These are phyloP conservation scores for Lepidonotus clava DNA, from an alignment of 2,888 invertebrate genomes.

Conservation along the genomic window DNA sequence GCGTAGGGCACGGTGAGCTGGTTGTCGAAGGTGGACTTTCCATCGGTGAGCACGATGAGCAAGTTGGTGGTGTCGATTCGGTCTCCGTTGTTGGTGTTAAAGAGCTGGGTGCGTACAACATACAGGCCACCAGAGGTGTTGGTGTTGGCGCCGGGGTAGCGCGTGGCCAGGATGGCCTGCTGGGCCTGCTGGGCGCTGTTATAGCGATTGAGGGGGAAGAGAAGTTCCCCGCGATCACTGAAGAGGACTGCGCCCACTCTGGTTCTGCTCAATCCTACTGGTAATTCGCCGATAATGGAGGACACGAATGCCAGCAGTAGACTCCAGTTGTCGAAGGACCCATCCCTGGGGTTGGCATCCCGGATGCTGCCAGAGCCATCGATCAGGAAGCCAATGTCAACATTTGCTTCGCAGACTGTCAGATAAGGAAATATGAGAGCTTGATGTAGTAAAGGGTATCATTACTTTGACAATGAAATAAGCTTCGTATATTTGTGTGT, in stretches of 20 bases:
- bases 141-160: conserved; percentile 58
- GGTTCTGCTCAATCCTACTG: not conserved
- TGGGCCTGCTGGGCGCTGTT: not conserved
- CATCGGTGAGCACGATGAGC: conserved; percentile 7
- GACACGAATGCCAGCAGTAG: conserved; percentile 50
- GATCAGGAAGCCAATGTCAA: not conserved
- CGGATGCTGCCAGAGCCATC: not conserved
- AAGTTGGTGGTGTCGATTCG: not conserved
- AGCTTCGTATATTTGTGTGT: too few species aligned
- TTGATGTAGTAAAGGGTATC: too few species aligned
- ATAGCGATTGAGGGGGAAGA: conserved; percentile 47
- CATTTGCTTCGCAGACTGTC: not conserved
- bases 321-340: conserved; percentile 14
- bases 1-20: not conserved
- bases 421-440: too few species aligned
- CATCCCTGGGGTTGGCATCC: not conserved
- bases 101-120: not conserved
- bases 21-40: conserved; percentile 21
- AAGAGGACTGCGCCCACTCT: conserved; percentile 54
- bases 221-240: conserved; percentile 27
- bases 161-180: conserved; percentile 38
- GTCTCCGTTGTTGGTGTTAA: not conserved
- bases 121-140: conserved; percentile 26
- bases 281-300: conserved; percentile 47
- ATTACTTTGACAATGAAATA: too few species aligned